These are phyloP conservation scores for Cebidichthys violaceus DNA, from an alignment of 2,113 vertebrate species.

Conservation along the genomic window DNA sequence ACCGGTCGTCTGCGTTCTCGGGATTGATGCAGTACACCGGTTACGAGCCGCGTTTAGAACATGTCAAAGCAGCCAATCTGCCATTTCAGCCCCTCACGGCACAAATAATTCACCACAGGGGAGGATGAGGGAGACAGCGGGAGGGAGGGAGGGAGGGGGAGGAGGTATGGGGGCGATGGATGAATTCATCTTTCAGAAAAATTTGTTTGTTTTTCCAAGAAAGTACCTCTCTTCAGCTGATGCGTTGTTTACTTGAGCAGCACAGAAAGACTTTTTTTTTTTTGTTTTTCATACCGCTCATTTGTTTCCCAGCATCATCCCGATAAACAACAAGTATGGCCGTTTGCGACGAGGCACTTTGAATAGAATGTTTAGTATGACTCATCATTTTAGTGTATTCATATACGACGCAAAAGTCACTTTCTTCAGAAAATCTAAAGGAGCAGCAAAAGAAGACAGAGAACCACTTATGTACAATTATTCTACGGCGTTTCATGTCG, in stretches of 20 bases:
- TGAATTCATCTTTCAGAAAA: conserved; percentile 47
- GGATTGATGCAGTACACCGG: conserved; percentile 29
- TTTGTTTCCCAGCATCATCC: conserved; percentile 1
- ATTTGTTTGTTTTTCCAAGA: conserved; percentile 37
- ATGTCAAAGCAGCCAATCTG: conserved; percentile 59
- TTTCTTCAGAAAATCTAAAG: not conserved
- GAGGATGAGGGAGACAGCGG: conserved; percentile 6
- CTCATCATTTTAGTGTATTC: not conserved
- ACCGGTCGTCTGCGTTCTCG: not conserved
- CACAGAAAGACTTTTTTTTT: not conserved
- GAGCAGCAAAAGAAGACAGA: not conserved
- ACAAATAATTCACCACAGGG: conserved; percentile 59
- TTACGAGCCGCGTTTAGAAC: conserved; percentile 45
- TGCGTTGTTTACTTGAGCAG: conserved; percentile 41
- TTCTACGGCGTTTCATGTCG: not conserved
- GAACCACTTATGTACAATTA: not conserved
- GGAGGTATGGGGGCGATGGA: conserved; percentile 21
- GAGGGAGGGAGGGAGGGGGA: conserved; percentile 1
- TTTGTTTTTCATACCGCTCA: not conserved
- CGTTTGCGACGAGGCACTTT: not conserved
- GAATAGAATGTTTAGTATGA: not conserved
- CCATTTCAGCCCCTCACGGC: conserved; percentile 31
- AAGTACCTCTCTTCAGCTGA: conserved; percentile 23
- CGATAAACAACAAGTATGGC: conserved; percentile 16
- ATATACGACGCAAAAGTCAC: not conserved